Percentiles rank a stretch among this genome's conserved stretches.
phyloP scores from a whole-genome alignment of 2,888 invertebrate species.

The Tricholauxania praeusta region DNA sequence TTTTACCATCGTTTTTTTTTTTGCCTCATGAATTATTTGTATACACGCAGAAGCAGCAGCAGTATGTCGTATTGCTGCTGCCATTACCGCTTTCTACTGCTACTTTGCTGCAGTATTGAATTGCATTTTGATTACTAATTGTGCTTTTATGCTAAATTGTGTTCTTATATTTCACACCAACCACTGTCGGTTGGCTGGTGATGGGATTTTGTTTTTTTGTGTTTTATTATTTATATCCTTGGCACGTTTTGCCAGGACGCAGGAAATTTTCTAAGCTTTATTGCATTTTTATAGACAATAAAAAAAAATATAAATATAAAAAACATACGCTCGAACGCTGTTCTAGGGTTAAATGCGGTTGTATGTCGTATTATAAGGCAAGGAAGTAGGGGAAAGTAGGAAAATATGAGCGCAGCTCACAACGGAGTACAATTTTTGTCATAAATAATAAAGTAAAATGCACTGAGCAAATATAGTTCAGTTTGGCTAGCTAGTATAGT shows the following conservation, averaged over 20 bases:
- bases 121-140: conserved; percentile 30
- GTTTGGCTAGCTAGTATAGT: no score
- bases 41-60: no score
- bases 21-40: no score
- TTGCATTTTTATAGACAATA: conserved; percentile 33
- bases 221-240: conserved; percentile 28
- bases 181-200: no score
- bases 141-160: conserved; percentile 14
- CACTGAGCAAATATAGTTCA: no score
- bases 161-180: no score
- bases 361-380: no score
- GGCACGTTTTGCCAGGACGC: conserved; percentile 30
- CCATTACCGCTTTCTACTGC: neutral
- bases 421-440: no score
- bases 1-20: neutral
- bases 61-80: neutral
- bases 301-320: conserved; percentile 13
- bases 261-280: conserved; percentile 31
- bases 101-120: conserved; percentile 13
- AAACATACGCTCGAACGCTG: conserved; percentile 12
- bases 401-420: no score
- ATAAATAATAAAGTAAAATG: no score
- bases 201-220: no score
- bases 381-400: no score
- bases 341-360: neutral